These are phyloP conservation scores for Ahaetulla prasina DNA, from an alignment of 2,113 vertebrate genomes.

Conservation along the genomic window DNA sequence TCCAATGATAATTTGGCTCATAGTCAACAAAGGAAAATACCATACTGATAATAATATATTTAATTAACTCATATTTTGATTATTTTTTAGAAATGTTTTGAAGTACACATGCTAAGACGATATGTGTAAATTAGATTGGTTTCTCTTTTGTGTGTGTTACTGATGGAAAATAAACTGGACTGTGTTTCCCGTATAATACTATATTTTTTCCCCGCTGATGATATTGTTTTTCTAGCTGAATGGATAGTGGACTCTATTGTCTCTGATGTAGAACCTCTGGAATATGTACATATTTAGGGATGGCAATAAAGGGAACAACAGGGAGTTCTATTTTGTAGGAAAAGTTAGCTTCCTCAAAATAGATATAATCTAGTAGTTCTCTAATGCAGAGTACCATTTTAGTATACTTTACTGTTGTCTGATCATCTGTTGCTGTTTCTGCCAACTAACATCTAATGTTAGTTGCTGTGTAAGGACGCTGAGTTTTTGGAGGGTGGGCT, in stretches of 20 bases:
- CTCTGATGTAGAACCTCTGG: not conserved
- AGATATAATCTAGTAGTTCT: not conserved
- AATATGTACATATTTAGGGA: not conserved
- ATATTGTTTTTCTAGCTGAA: not conserved
- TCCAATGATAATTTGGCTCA: not conserved
- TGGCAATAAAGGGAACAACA: not conserved
- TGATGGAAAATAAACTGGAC: not conserved
- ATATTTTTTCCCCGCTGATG: not conserved
- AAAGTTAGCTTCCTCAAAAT: not conserved
- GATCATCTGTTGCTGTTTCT: not conserved
- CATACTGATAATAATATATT: constrained; percentile 18
- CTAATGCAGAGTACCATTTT: not conserved
- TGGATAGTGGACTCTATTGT: not conserved
- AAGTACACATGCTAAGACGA: not conserved
- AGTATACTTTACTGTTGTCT: not conserved
- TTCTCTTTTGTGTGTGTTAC: not conserved
- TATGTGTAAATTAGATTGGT: not conserved
- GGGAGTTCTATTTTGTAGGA: not conserved
- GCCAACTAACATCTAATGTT: not conserved
- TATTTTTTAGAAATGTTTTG: constrained; percentile 35
- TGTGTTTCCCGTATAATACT: not conserved
- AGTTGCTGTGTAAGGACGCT: not conserved
- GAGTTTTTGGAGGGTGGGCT: not conserved
- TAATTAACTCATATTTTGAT: constrained; percentile 7
- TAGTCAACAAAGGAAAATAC: constrained; percentile 11